Conservation (phyloP, 1,140 invertebrate species). For the Neodiprion lecontei region DNA sequence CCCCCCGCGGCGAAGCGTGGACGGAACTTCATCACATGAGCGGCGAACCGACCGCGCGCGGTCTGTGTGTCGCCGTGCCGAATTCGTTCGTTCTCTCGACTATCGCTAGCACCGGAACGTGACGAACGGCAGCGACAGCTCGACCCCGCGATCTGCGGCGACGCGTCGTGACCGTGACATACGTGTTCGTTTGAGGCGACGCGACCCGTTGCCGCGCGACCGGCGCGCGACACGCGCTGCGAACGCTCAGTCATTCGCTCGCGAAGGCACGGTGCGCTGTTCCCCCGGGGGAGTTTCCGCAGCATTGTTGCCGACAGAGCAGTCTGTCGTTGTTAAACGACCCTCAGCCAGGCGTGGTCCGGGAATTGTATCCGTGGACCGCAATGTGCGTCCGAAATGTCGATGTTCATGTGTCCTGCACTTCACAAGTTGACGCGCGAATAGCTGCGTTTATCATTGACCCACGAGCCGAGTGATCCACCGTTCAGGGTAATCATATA, state of each 20-base stretch:
- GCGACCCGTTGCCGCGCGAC: constrained; percentile 41
- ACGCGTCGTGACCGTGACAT: too few relatives aligned
- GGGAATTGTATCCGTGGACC: constrained; percentile 46
- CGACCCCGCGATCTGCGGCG: too few relatives aligned
- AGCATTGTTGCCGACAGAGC: too few relatives aligned
- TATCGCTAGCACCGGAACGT: constrained; percentile 12
- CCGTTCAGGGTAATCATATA: too few relatives aligned
- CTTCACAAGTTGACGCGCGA: constrained; percentile 76
- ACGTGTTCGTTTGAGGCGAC: too few relatives aligned
- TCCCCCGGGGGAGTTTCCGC: not conserved
- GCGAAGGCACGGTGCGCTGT: constrained; percentile 14
- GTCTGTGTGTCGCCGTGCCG: too few relatives aligned
- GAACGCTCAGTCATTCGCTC: constrained; percentile 43
- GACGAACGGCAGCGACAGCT: too few relatives aligned
- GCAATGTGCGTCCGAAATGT: constrained; percentile 71
- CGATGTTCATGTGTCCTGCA: too few relatives aligned
- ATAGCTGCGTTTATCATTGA: constrained; percentile 35
- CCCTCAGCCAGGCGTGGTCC: constrained; percentile 53
- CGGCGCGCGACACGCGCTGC: constrained; percentile 36
- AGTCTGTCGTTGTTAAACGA: too few relatives aligned
- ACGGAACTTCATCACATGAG: too few relatives aligned
- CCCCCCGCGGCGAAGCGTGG: constrained; percentile 50
- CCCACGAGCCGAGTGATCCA: not conserved
- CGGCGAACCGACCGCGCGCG: too few relatives aligned
- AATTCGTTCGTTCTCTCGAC: constrained; percentile 13